A percentile compares a stretch with the other conserved stretches of the same genome.
Evolutionary conservation across 1,140 invertebrate genomes (phyloP).

Genomic region (Onthophagus taurus): DNA sequence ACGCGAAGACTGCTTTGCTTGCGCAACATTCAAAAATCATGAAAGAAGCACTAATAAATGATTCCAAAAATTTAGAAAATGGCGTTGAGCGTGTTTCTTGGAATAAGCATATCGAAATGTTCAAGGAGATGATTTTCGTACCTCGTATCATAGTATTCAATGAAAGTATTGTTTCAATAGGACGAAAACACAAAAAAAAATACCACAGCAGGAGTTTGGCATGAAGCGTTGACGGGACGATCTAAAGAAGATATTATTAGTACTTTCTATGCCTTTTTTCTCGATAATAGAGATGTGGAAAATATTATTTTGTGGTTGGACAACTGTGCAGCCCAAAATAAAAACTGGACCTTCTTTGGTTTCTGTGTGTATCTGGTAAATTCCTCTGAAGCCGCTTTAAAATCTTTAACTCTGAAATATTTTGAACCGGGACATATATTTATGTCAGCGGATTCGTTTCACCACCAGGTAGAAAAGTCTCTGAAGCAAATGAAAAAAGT

Average conservation of each 20-base stretch:
- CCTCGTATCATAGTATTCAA: conserved; percentile 21
- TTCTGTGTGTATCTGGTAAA: conserved; percentile 19
- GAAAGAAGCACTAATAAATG: no score
- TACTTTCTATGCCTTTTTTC: conserved; percentile 19
- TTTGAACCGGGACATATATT: conserved; percentile 8
- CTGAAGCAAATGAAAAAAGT: conserved; percentile 4
- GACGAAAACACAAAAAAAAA: conserved; percentile 11
- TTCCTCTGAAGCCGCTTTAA: background rate
- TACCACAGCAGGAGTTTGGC: conserved; percentile 20
- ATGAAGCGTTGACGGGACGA: conserved; percentile 15
- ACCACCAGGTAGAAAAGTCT: conserved; percentile 11
- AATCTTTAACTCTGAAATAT: conserved; percentile 9
- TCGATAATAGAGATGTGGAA: conserved; percentile 14
- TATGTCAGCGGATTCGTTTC: conserved; percentile 8
- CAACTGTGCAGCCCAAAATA: conserved; percentile 27
- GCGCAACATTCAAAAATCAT: no score
- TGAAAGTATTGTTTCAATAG: conserved; percentile 24
- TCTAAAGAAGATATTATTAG: conserved; percentile 24
- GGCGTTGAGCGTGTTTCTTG: no score
- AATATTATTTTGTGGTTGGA: conserved; percentile 23
- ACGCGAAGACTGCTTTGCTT: no score
- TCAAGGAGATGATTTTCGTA: conserved; percentile 23
- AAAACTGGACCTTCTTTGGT: conserved; percentile 27
- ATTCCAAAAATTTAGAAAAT: no score
- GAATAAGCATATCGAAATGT: conserved; percentile 25